These are phyloP conservation scores for Saccostrea echinata DNA, from an alignment of 1,140 invertebrate genomes.

Conservation along the genomic window DNA sequence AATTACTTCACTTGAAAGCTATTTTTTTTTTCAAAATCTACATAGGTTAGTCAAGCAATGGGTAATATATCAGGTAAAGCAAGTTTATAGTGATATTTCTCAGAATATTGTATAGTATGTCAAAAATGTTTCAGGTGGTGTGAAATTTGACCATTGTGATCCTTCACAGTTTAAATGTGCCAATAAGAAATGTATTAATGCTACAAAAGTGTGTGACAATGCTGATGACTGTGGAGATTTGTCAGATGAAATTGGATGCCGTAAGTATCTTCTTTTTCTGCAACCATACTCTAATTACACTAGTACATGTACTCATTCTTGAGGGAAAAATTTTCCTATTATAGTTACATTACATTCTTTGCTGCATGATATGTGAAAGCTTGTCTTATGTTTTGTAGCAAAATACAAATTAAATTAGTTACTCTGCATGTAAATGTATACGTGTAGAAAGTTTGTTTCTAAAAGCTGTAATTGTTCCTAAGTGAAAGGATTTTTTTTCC, in stretches of 20 bases:
- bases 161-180: slow-evolving; percentile 83
- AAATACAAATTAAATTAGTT: too few species aligned
- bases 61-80: not conserved
- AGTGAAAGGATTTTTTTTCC: not conserved
- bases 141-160: slow-evolving; percentile 49
- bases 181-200: slow-evolving; percentile 83
- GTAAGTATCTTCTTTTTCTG: slow-evolving; percentile 80
- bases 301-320: too few species aligned
- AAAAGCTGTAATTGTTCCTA: not conserved
- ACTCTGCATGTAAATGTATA: too few species aligned
- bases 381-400: too few species aligned
- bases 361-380: too few species aligned
- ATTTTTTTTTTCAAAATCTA: not conserved
- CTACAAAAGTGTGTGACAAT: slow-evolving; percentile 86
- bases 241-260: slow-evolving; percentile 95
- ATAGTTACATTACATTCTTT: too few species aligned
- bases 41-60: not conserved
- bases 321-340: too few species aligned
- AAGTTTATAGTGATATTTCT: not conserved
- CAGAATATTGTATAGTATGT: too few species aligned
- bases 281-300: too few species aligned
- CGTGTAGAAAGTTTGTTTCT: not conserved
- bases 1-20: not conserved
- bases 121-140: slow-evolving; percentile 53
- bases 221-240: slow-evolving; percentile 95